These are phyloP conservation scores for Lepidostoma basale DNA, from an alignment of 1,140 invertebrate genomes.

Conservation along the genomic window DNA sequence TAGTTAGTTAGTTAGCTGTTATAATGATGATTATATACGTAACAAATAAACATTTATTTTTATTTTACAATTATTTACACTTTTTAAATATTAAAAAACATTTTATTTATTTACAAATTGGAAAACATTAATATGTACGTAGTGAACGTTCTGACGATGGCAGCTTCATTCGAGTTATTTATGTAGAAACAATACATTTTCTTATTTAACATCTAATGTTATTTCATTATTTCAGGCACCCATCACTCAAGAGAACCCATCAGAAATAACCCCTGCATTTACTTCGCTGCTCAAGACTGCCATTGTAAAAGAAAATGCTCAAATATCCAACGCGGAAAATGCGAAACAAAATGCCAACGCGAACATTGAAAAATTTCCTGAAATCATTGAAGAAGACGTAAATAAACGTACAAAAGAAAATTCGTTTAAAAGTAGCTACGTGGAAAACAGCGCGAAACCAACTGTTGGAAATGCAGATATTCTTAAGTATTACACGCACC, in stretches of 20 bases:
- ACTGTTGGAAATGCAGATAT: too few species aligned
- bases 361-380: background rate
- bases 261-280: constrained; percentile 13
- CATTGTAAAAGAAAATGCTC: background rate
- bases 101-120: too few species aligned
- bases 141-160: too few species aligned
- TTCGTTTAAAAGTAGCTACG: background rate
- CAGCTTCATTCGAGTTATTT: too few species aligned
- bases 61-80: too few species aligned
- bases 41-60: too few species aligned
- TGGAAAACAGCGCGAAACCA: background rate
- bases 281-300: constrained; percentile 10
- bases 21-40: too few species aligned
- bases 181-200: background rate
- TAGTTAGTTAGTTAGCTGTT: too few species aligned
- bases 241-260: background rate
- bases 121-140: too few species aligned
- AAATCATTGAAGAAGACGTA: background rate
- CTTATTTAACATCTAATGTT: background rate
- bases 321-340: background rate
- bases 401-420: background rate
- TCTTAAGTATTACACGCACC: too few species aligned
- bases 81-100: too few species aligned
- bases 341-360: background rate
- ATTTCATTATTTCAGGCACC: constrained; percentile 16